A percentile compares a stretch with the other conserved stretches of the same genome.
Conservation (phyloP, 1,140 invertebrate genomes). For the Adelges cooleyi region DNA sequence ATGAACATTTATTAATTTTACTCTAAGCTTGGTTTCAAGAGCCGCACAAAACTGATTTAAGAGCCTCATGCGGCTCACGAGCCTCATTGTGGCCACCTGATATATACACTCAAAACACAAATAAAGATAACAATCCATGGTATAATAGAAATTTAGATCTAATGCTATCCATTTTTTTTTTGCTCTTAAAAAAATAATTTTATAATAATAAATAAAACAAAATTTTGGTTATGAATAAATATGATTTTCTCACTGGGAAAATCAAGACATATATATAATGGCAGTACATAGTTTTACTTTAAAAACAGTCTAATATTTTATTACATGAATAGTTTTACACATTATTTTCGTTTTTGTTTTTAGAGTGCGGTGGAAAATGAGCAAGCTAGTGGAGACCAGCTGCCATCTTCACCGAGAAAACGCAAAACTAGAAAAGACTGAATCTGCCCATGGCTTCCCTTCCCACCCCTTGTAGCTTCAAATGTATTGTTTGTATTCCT, state of each 20-base stretch:
- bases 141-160: too few relatives aligned
- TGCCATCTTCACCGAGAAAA: conserved; percentile 32
- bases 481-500: conserved; percentile 22
- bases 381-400: conserved; percentile 27
- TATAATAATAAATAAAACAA: too few relatives aligned
- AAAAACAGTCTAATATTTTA: not conserved
- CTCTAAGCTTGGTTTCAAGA: too few relatives aligned
- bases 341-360: not conserved
- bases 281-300: conserved; percentile 30
- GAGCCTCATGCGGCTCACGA: too few relatives aligned
- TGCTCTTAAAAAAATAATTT: too few relatives aligned
- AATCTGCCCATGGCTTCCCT: conserved; percentile 16
- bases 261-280: conserved; percentile 39
- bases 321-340: not conserved
- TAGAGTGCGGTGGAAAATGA: conserved; percentile 15
- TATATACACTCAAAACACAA: too few relatives aligned
- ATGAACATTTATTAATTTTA: too few relatives aligned
- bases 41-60: too few relatives aligned
- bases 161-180: too few relatives aligned
- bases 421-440: conserved; percentile 33
- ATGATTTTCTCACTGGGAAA: conserved; percentile 35
- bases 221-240: too few relatives aligned
- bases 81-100: too few relatives aligned
- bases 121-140: too few relatives aligned
- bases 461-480: not conserved